Base-by-base conservation (phyloP, 2,888 invertebrate genomes). In the Disparrhopalites patrizii region DNA sequence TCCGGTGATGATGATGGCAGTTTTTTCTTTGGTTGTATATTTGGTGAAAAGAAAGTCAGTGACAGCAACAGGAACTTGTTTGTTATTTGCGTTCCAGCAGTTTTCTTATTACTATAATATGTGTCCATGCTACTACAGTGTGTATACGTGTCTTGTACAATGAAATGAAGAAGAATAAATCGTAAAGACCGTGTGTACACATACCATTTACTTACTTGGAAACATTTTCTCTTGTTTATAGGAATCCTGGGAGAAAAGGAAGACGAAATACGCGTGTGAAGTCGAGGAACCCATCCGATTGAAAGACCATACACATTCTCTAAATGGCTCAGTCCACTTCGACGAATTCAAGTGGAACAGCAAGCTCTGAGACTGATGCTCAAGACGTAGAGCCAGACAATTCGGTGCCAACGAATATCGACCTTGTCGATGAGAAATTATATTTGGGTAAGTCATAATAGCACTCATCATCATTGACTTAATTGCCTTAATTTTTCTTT, bases 391-490 rank as follows among this genome's bases (percentile, higher is more conserved):
- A 47, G 47, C 47, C 47, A 47, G 47, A 47, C 47, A 47, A 47
- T 47, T 47, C 47, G 47, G 47, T 47, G 47, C 47, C 47, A 47
- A 27, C 60, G 28, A 67, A 66, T 68, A 66, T 68, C 55, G 68
- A 72, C 67, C 68, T 68, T 28, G 70, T 72, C 33, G 71, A 72
- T 56, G 65, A 72, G 8, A 67, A 70, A 66, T 70, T 72, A 66
- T 72, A 72, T 50, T 70, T 72, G 64, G 71, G 71, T 70, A 70
- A 56, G 27, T 27, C 38, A 7, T 3, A 25, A n/a, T 20, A 15
- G 7, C 13, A 52, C 20, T 52, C 7, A 8, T 23, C 27, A 54
- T 28, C 38, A 33, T 33, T 62, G 18, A 28, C 27, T 5, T 3
- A 27, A 25, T 36, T 43, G 5, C 20, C 18, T 43, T 15, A 15